Base-by-base conservation (phyloP, 2,113 vertebrate species). In the Cavia porcellus region DNA sequence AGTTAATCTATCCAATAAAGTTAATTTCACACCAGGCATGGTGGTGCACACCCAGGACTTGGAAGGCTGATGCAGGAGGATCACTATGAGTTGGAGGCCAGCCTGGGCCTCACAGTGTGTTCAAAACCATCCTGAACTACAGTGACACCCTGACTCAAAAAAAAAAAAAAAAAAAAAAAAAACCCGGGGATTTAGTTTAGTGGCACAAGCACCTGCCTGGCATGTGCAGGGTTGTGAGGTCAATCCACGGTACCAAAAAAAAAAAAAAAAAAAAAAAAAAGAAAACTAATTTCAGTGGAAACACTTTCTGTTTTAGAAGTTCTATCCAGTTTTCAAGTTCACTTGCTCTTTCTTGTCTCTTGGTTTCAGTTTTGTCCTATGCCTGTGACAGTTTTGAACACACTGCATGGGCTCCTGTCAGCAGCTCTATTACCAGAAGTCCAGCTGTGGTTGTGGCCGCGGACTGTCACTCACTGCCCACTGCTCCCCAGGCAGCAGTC, bases 301-400 rank as follows among this genome's bases (percentile, higher is more conserved):
- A 94, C 6, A 68, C 19, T 85, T 89, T 94, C 13, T 61, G 7
- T 81, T 92, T 38, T 83, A 52, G 20, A 68, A 90, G 82, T 85
- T 96, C 83, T 91, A 55, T 4, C 45, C 52, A 70, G 9, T 62
- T 95, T 83, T 83, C 75, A 96, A 74, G 74, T 47, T 42, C n/a
- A 57, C 80, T 35, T 72, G 55, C 50, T 61, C 50, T 75, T 92
- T 90, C 14, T 91, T 80, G 11, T 82, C 91, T 95, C 52, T 45
- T 28, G 47, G 88, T 72, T 91, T 93, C 66, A 81, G 17, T 90
- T 52, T 89, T n/a, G 90, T 87, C 25, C 70, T 61, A 42, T 13
- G 12, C 90, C 45, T 89, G 74, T 42, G 52, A 42, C 15, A 85
- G 35, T 79, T 92, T 83, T 95, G 50, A 94, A 66, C 14, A 35